Conservation (phyloP, 1,140 invertebrate species). For the Drosophila busckii region DNA sequence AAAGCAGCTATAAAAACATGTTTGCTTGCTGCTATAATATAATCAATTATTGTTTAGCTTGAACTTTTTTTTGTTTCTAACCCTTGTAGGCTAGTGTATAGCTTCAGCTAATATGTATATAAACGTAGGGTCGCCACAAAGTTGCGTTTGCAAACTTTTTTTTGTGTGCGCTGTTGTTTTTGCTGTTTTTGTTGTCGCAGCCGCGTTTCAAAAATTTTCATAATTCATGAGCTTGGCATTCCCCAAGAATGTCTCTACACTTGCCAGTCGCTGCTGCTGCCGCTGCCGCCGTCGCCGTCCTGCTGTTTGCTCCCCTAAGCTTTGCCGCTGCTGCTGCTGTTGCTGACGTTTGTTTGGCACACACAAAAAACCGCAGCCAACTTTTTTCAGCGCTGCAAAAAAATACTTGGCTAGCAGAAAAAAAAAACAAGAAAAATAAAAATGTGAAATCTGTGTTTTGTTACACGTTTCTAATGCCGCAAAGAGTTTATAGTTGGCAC, state of each 20-base stretch:
- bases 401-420: slow-evolving; percentile 12
- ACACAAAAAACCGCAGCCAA: slow-evolving; percentile 28
- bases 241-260: neutral
- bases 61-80: no score
- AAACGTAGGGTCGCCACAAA: no score
- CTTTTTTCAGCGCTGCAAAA: slow-evolving; percentile 8
- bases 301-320: neutral
- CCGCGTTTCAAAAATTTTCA: slow-evolving; percentile 62
- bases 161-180: no score
- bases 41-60: no score
- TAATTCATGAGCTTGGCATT: slow-evolving; percentile 51
- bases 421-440: slow-evolving; percentile 23
- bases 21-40: no score
- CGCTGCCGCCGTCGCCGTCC: no score
- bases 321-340: slow-evolving; percentile 35
- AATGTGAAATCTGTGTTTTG: slow-evolving; percentile 42
- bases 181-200: slow-evolving; percentile 1
- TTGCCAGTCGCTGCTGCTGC: neutral
- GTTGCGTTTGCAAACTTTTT: slow-evolving; percentile 35
- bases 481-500: slow-evolving; percentile 71
- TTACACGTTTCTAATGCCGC: slow-evolving; percentile 63
- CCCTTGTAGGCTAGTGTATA: no score
- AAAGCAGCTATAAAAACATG: slow-evolving; percentile 2
- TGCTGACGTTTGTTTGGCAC: slow-evolving; percentile 57
- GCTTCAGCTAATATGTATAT: no score